Evolutionary conservation across 2,797 vertebrate genomes (phyloP).

Genomic region (Astyanax mexicanus): DNA sequence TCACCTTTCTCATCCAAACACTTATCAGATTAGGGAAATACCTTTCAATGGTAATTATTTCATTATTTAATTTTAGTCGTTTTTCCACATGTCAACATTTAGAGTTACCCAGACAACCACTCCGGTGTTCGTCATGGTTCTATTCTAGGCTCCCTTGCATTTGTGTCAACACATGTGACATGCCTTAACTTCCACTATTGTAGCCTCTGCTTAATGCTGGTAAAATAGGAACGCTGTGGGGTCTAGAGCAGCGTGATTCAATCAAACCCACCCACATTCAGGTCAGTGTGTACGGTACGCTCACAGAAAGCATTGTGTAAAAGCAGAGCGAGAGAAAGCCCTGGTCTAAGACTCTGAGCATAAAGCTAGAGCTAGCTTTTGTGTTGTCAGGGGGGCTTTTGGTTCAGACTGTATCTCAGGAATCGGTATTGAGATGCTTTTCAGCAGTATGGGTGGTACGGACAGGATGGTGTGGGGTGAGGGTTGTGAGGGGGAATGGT

Average conservation of each 20-base stretch:
- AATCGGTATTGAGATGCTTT: conserved; percentile 14
- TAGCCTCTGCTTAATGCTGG: conserved; percentile 15
- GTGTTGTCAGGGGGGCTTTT: conserved; percentile 24
- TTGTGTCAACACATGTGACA: conserved; percentile 31
- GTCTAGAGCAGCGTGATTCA: conserved; percentile 40
- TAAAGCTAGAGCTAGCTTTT: conserved; percentile 19
- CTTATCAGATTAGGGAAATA: no score
- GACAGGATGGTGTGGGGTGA: conserved; percentile 7
- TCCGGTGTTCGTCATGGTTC: conserved; percentile 33
- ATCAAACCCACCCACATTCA: conserved; percentile 39
- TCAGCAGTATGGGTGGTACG: conserved; percentile 38
- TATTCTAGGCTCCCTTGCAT: conserved; percentile 14
- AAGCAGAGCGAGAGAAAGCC: conserved; percentile 32
- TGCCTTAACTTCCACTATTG: conserved; percentile 36
- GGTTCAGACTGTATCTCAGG: neutral
- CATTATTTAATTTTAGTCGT: no score
- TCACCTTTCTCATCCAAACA: no score
- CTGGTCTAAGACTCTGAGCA: conserved; percentile 29
- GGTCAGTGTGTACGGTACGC: conserved; percentile 38
- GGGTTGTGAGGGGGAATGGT: conserved; percentile 42
- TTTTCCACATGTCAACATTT: conserved; percentile 22
- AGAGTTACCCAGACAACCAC: conserved; percentile 29
- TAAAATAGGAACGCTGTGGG: conserved; percentile 39
- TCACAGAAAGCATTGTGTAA: conserved; percentile 39
- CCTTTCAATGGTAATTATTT: no score